phyloP scores from a whole-genome alignment of 2,797 vertebrate genomes.

The Florisuga fusca region DNA sequence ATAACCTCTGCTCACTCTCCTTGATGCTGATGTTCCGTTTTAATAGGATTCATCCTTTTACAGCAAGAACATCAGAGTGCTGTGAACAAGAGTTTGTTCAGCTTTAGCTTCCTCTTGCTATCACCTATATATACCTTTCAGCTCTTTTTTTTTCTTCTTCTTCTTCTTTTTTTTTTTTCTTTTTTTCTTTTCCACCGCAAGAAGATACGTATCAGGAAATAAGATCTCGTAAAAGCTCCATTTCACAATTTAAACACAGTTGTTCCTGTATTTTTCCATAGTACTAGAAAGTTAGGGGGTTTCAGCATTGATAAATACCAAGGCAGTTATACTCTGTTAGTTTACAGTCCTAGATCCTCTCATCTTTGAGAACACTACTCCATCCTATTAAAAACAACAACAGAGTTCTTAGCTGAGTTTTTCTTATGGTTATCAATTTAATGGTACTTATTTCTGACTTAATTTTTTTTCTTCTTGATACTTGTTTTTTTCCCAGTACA shows the following conservation, averaged over 20 bases:
- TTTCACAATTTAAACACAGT: background rate
- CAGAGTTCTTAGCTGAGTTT: background rate
- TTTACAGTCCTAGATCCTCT: background rate
- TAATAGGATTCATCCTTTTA: conserved; percentile 44
- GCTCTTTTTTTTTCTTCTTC: background rate
- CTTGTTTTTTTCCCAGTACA: background rate
- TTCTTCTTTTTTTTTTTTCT: background rate
- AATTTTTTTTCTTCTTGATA: background rate
- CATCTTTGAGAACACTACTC: background rate
- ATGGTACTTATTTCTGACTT: background rate
- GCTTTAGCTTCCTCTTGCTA: conserved; percentile 21
- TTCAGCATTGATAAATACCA: background rate
- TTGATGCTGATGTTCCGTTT: conserved; percentile 24
- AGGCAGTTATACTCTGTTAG: background rate
- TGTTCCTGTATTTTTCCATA: background rate
- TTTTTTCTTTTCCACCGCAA: background rate
- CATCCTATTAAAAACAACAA: background rate
- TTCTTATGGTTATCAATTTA: background rate
- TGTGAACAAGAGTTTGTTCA: conserved; percentile 2
- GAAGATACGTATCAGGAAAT: background rate
- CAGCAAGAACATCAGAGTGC: background rate
- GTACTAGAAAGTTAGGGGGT: background rate
- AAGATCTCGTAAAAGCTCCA: background rate
- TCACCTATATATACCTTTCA: conserved; percentile 8
- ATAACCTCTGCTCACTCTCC: background rate